phyloP scores from a whole-genome alignment of 2,797 vertebrate species.

The Balearica regulorum region DNA sequence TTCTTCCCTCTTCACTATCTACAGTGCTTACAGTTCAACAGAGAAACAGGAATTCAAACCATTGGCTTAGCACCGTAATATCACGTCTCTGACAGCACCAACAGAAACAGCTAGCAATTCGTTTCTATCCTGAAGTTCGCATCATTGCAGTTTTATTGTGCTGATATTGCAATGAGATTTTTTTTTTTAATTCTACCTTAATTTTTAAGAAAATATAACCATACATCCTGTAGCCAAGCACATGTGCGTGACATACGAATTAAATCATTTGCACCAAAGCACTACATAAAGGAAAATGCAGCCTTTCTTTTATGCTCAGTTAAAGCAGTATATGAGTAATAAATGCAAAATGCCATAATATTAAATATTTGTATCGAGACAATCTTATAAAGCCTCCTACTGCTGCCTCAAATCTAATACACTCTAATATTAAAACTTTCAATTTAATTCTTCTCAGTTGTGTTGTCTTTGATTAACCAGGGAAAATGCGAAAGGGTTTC shows the following conservation, averaged over 20 bases:
- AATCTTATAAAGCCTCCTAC: slow-evolving; percentile 42
- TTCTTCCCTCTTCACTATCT: not conserved
- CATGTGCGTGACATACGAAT: not conserved
- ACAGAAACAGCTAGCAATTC: not conserved
- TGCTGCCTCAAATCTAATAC: slow-evolving; percentile 38
- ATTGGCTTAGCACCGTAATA: not conserved
- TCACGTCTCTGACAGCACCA: not conserved
- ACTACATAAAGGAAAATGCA: not conserved
- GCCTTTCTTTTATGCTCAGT: slow-evolving; percentile 9
- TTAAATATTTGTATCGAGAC: slow-evolving; percentile 37
- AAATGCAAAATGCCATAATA: slow-evolving; percentile 25
- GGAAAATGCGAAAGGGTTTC: slow-evolving; percentile 17
- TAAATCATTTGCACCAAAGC: slow-evolving; percentile 15
- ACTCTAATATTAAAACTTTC: slow-evolving; percentile 44
- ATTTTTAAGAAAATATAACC: not conserved
- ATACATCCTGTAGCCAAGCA: not conserved
- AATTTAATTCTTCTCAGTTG: slow-evolving; percentile 49
- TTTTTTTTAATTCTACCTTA: not conserved
- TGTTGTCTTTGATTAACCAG: slow-evolving; percentile 61
- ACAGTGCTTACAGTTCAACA: not conserved
- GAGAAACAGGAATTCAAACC: not conserved
- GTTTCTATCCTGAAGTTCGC: not conserved
- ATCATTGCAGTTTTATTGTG: not conserved
- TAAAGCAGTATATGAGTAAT: not conserved
- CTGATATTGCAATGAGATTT: not conserved